Evolutionary conservation across 53 echinoderm and acorn worm species (phyloP), one percentile per base, ranked within the genome.

Genomic region (Mesocentrotus franciscanus): DNA sequence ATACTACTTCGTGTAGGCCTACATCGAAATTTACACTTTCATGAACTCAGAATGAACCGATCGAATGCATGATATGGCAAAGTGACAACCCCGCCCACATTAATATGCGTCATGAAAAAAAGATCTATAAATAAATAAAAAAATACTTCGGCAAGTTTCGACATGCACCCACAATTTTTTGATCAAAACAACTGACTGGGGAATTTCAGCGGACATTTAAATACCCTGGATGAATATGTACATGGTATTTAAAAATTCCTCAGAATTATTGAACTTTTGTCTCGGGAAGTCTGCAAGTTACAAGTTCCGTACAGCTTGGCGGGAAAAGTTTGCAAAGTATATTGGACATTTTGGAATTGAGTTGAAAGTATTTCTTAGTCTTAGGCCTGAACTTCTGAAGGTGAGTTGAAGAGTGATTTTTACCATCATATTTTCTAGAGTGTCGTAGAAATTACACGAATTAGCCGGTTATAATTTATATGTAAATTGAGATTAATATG

Each of bases 131-230:
- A 81, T 33, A 76, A 30, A 20, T 9, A 64, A 64, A 32, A 18
- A 39, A 29, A 29, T 39, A 36, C 22, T 18, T 81, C 81, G 42
- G 81, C 81, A 81, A 81, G 81, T 81, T 81, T 81, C 81, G 81
- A 81, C 81, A 81, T 81, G 81, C 81, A 81, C 81, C 81, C 81
- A 39, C 36, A 39, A 81, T 81, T 74, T 81, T 74, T 81, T 81
- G 81, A 42, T 81, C 81, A 81, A 81, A 81, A 81, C 81, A 81
- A 81, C 81, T 81, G 39, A 20, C 20, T 39, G 81, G 81, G 81
- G 81, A 42, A 81, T 17, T 81, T 76, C 33, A 16, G 42, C 81
- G 10, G 39, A 81, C 81, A 81, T 81, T 78, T 78, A 78, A 78
- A 81, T 81, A 81, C 81, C 81, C 81, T 81, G 81, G 81, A 81